These are phyloP conservation scores for Sycophila texana DNA, from an alignment of 2,888 invertebrate genomes.

Conservation along the genomic window DNA sequence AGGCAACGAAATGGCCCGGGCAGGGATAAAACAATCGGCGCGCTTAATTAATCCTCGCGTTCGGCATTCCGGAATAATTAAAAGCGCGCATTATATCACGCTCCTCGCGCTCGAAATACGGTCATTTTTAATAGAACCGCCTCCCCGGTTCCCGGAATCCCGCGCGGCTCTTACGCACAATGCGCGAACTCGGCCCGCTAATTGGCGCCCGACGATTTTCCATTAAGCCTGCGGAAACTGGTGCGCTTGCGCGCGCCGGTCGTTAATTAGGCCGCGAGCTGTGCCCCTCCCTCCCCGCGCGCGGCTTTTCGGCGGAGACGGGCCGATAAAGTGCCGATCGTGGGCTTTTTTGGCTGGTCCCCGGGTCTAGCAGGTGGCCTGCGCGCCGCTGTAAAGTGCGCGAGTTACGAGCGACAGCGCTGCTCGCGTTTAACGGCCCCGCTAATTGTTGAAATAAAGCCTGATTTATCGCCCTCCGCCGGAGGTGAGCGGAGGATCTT, in stretches of 20 bases:
- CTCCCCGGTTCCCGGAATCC: neutral
- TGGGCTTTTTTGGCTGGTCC: no score
- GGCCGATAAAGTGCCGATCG: no score
- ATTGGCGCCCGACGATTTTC: constrained; percentile 44
- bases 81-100: neutral
- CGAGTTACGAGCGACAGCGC: neutral
- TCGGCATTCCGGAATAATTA: constrained; percentile 43
- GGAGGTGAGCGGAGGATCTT: neutral
- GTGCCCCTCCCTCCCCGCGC: neutral
- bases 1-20: neutral
- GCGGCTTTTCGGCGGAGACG: no score
- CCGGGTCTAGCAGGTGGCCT: no score
- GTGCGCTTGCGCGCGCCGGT: constrained; percentile 49
- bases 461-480: constrained; percentile 19
- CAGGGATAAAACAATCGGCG: neutral
- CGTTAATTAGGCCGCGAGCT: constrained; percentile 58
- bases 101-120: constrained; percentile 15
- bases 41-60: constrained; percentile 38
- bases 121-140: constrained; percentile 34
- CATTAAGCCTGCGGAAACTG: constrained; percentile 47
- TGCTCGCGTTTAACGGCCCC: constrained; percentile 8
- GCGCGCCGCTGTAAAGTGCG: neutral
- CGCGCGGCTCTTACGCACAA: neutral
- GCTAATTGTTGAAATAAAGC: constrained; percentile 21
- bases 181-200: constrained; percentile 28